Evolutionary conservation across 1,140 invertebrate genomes (phyloP).

Genomic region (Gryllus bimaculatus): DNA sequence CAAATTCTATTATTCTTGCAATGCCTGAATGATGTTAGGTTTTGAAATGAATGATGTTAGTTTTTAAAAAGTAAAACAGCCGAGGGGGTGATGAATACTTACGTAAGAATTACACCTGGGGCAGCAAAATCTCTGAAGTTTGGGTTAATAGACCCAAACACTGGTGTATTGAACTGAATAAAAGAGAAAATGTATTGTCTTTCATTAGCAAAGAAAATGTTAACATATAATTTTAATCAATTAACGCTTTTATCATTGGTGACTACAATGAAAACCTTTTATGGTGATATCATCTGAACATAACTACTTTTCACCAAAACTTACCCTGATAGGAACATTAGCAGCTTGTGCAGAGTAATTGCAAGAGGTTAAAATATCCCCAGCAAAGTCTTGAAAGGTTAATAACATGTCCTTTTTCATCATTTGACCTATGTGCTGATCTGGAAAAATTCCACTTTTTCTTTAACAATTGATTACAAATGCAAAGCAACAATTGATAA

Average conservation of each 20-base stretch:
- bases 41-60: background rate
- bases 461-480: too few species aligned
- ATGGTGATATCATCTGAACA: too few species aligned
- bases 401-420: slow-evolving; percentile 62
- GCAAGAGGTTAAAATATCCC: slow-evolving; percentile 28
- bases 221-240: too few species aligned
- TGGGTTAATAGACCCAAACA: slow-evolving; percentile 74
- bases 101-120: slow-evolving; percentile 86
- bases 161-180: slow-evolving; percentile 62
- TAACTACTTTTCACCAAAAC: background rate
- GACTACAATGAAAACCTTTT: too few species aligned
- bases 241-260: too few species aligned
- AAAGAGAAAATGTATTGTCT: slow-evolving; percentile 25
- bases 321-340: slow-evolving; percentile 29
- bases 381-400: slow-evolving; percentile 61
- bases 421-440: slow-evolving; percentile 82
- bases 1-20: too few species aligned
- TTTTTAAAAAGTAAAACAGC: background rate
- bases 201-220: too few species aligned
- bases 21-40: background rate
- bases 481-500: too few species aligned
- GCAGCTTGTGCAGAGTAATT: slow-evolving; percentile 30
- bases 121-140: slow-evolving; percentile 92
- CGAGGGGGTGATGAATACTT: slow-evolving; percentile 30
- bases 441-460: slow-evolving; percentile 42